These are phyloP conservation scores for Drosophila merina DNA, from an alignment of 2,888 invertebrate genomes.

Conservation along the genomic window DNA sequence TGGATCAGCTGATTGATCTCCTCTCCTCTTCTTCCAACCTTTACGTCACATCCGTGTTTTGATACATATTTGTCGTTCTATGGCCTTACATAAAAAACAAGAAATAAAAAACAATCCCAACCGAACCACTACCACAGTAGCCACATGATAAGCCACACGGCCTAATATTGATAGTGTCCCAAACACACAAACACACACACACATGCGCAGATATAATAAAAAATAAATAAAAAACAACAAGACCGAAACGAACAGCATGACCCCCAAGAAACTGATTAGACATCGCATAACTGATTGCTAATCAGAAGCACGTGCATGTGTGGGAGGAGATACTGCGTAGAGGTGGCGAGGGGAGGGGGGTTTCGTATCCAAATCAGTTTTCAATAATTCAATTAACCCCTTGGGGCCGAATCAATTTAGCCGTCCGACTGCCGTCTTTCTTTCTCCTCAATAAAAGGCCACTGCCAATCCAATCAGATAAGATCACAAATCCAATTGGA, in stretches of 20 bases:
- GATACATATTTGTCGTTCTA: constrained; percentile 8
- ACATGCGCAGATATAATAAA: too few relatives aligned
- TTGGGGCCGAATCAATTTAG: constrained; percentile 75
- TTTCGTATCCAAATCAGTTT: constrained; percentile 58
- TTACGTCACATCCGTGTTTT: constrained; percentile 1
- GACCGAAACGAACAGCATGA: constrained; percentile 11
- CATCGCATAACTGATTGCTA: constrained; percentile 40
- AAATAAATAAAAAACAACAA: too few relatives aligned
- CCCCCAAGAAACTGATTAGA: constrained; percentile 30
- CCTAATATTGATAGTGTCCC: constrained; percentile 30
- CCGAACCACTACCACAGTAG: constrained; percentile 20
- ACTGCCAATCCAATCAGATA: constrained; percentile 4
- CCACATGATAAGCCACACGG: constrained; percentile 38
- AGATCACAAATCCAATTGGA: constrained; percentile 27
- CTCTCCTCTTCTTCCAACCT: constrained; percentile 2
- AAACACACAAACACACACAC: too few relatives aligned
- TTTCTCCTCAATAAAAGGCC: neutral
- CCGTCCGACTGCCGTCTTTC: constrained; percentile 8
- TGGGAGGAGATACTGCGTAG: neutral
- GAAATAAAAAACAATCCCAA: constrained; percentile 3
- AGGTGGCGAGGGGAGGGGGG: neutral
- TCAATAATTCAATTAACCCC: constrained; percentile 79
- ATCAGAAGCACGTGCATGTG: constrained; percentile 52
- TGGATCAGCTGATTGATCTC: neutral
- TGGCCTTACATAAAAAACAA: constrained; percentile 28